Base-by-base conservation (phyloP, 2,797 vertebrate species). In the Rhabdomys pumilio region DNA sequence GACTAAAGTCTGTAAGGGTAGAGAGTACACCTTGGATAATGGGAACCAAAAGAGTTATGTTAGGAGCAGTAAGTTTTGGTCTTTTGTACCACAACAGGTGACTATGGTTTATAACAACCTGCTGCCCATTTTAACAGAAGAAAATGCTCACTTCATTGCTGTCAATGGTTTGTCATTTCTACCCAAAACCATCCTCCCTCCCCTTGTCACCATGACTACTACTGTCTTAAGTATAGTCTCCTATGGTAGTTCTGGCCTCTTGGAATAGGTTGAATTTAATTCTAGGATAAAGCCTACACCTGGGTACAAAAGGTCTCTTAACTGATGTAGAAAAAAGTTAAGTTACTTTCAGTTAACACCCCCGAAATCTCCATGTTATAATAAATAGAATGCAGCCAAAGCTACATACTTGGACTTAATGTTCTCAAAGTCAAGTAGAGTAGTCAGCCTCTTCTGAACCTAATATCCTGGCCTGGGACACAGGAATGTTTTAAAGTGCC, bases 381-480 rank as follows among this genome's bases (percentile, higher is more conserved):
- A 87, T 75, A 90, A 96, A 91, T 1, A 79, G 14, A 4, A 50
- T n/a, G 67, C 57, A 90, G 61, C 29, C 13, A 90, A 90, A 14
- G 63, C 53, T 92, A 83, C 77, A 96, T 73, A 63, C 29, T 73
- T 34, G 80, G 44, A 95, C 81, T 95, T 72, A 14, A 2, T 2
- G 63, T 96, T 97, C 86, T 85, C 75, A 95, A 94, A 87, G 69
- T 1, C 93, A 57, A 83, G 86, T 24, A 31, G 92, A 91, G 24
- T 89, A 67, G 88, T 96, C 92, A 61, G 73, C 65, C 26, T 63
- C 57, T 81, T 82, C 53, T 90, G 44, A 94, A 87, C 20, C 59
- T 22, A 7, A 24, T 47, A 15, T 85, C 44, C 87, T 59, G 72
- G 31, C 34, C 82, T 91, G 81, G 55, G 57, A 92, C 20, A 89